Conservation (phyloP, 2,888 invertebrate genomes). For the Cremastobaeus sp. region DNA sequence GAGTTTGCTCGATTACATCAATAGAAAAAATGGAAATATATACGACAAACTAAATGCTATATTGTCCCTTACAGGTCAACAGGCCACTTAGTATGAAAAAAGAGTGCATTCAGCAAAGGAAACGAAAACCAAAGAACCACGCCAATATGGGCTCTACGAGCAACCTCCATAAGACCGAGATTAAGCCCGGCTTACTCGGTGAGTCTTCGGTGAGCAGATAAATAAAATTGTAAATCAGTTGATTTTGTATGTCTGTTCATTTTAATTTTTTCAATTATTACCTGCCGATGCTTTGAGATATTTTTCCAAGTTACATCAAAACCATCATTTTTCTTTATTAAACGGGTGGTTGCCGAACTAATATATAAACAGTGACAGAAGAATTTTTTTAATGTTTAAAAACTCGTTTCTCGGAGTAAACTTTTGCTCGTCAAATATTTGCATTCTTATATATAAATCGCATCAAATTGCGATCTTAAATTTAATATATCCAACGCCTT, state of each 20-base stretch:
- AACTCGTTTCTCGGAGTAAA: too few species aligned
- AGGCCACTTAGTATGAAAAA: conserved; percentile 99
- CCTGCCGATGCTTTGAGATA: too few species aligned
- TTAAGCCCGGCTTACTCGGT: conserved; percentile 76
- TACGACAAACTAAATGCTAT: conserved; percentile 14
- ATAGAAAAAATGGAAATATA: conserved; percentile 21
- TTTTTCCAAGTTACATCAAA: too few species aligned
- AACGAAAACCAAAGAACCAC: conserved; percentile 90
- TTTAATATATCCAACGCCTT: too few species aligned
- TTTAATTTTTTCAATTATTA: conserved; percentile 17
- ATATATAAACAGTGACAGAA: conserved; percentile 39
- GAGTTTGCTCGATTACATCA: conserved; percentile 38
- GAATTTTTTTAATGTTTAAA: too few species aligned
- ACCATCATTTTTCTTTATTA: too few species aligned
- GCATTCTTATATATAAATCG: too few species aligned
- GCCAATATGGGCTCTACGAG: conserved; percentile 71
- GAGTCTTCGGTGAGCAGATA: conserved; percentile 75
- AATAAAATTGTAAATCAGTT: conserved; percentile 26
- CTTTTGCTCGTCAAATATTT: too few species aligned
- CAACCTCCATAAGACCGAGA: conserved; percentile 74
- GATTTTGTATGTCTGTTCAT: conserved; percentile 39
- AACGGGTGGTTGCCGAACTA: conserved; percentile 36
- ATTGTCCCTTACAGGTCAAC: conserved; percentile 84
- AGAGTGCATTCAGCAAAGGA: conserved; percentile 98
- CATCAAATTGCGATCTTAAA: too few species aligned